phyloP scores from a whole-genome alignment of 2,888 invertebrate genomes.

The Coleophora flavipennella region DNA sequence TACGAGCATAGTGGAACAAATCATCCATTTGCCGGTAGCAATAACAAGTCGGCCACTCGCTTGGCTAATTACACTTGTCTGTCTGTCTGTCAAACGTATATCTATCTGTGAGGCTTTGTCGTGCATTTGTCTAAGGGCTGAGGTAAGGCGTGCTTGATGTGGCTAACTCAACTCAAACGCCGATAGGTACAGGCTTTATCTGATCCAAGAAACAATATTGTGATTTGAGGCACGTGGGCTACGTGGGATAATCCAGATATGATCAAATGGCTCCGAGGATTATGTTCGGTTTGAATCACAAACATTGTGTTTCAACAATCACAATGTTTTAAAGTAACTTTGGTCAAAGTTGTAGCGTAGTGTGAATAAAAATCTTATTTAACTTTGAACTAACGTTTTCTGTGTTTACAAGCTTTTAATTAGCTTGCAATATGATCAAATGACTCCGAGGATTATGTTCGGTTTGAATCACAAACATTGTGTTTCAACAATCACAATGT shows the following conservation, averaged over 20 bases:
- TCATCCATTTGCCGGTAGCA: conserved; percentile 42
- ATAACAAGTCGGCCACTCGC: conserved; percentile 16
- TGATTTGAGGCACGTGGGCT: conserved; percentile 2
- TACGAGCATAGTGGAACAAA: too few relatives aligned
- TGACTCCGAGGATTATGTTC: too few relatives aligned
- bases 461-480: too few relatives aligned
- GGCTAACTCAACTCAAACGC: conserved; percentile 28
- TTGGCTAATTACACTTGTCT: conserved; percentile 61
- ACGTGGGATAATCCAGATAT: not conserved
- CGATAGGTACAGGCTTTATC: conserved; percentile 18
- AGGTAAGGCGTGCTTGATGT: conserved; percentile 19
- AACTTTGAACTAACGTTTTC: too few relatives aligned
- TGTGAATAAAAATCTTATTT: too few relatives aligned
- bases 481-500: too few relatives aligned
- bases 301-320: too few relatives aligned
- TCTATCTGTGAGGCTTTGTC: conserved; percentile 46
- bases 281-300: too few relatives aligned
- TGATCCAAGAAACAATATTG: not conserved
- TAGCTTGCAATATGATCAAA: conserved; percentile 2
- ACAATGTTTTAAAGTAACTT: too few relatives aligned
- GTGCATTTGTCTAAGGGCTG: conserved; percentile 37
- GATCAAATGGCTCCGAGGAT: not conserved
- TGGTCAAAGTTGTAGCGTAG: too few relatives aligned
- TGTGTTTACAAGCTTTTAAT: too few relatives aligned
- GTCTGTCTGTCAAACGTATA: conserved; percentile 59